Evolutionary conservation across 2,797 vertebrate species (phyloP), one percentile per base, ranked within the genome.

Genomic region (Gymnodraco acuticeps): DNA sequence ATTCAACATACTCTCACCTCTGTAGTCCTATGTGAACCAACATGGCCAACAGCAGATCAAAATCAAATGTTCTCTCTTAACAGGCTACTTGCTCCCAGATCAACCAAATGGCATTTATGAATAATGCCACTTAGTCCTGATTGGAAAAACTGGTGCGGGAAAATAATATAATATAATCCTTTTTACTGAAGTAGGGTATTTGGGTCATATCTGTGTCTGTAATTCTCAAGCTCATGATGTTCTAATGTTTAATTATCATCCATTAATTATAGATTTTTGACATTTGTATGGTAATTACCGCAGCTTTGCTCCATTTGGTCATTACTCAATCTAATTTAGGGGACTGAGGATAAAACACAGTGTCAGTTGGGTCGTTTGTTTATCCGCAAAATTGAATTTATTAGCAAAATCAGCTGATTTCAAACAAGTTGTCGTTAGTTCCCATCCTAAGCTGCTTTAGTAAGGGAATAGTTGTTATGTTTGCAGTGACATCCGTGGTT

Each of bases 41-140:
- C 73, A 42, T 1, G n/a, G 68, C 87, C 89, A 89, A 50, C 84
- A 76, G 56, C 0, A 13, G 86, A 85, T 89, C 73, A 86, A 70
- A 88, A 86, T 80, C 75, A 41, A 62, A 78, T 87, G 84, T 88
- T 69, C 53, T 73, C 82, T 85, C 67, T 91, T 81, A 92, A 89
- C 85, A 78, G 81, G 88, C 90, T 92, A 91, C 89, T 92, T 84
- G 74, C 65, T 82, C 55, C 55, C 82, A 81, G 90, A 90, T 93
- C 80, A 87, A 85, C 83, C 84, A 88, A 92, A 90, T 88, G 82
- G 73, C 74, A 70, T 90, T 82, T 80, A 93, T 90, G 87, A 91
- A 93, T 93, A 92, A 92, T 89, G 92, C 92, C 92, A 94, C 91
- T 93, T 93, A 92, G 83, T 84, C 77, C 65, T 92, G 91, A 93